A percentile compares a stretch with the other conserved stretches of the same genome.
phyloP scores from a whole-genome alignment of 2,888 invertebrate genomes.

The Zhuqinia jingwanae region DNA sequence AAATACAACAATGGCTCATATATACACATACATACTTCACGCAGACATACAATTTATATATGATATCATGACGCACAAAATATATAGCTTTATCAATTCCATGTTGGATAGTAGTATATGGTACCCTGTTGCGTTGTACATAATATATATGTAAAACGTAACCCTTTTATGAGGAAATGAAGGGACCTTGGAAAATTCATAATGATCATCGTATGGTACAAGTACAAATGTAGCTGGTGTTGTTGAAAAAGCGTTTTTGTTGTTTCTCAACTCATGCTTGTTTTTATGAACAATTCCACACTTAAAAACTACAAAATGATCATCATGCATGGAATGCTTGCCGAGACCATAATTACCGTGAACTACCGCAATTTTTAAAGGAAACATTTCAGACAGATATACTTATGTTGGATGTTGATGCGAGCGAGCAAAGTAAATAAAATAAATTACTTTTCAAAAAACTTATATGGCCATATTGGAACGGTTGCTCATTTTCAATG shows the following conservation, averaged over 20 bases:
- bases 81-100: too few species aligned
- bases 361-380: constrained; percentile 36
- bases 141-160: background rate
- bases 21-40: background rate
- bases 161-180: constrained; percentile 47
- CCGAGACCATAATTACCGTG: constrained; percentile 38
- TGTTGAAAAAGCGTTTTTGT: background rate
- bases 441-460: background rate
- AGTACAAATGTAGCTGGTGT: too few species aligned
- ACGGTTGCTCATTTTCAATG: too few species aligned
- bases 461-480: background rate
- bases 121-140: background rate
- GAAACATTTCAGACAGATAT: constrained; percentile 32
- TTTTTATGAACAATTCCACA: background rate
- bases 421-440: background rate
- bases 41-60: background rate
- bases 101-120: background rate
- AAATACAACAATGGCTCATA: constrained; percentile 14
- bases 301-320: background rate
- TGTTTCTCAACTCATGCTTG: background rate
- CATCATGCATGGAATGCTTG: background rate
- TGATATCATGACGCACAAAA: background rate
- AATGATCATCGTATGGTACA: too few species aligned
- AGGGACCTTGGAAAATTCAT: constrained; percentile 55
- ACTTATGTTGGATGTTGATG: background rate